Percentiles rank a stretch among this genome's conserved stretches.
phyloP scores from a whole-genome alignment of 2,888 invertebrate species.

The Heliconius hortense region DNA sequence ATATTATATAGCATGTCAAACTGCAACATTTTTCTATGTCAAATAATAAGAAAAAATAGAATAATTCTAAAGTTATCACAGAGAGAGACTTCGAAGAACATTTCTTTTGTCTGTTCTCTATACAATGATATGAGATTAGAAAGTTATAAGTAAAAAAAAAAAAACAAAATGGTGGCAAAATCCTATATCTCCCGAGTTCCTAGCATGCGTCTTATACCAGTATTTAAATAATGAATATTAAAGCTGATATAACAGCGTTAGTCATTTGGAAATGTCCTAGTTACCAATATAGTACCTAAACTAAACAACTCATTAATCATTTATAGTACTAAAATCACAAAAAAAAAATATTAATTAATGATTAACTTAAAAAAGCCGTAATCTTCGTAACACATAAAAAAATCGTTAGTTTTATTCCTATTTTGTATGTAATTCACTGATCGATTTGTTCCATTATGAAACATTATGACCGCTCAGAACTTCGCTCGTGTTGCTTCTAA shows the following conservation, averaged over 20 bases:
- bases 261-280: background rate
- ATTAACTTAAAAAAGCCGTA: background rate
- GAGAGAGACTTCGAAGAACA: background rate
- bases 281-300: slow-evolving; percentile 4
- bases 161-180: background rate
- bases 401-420: background rate
- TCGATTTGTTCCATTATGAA: background rate
- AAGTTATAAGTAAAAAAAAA: background rate
- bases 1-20: too few species aligned
- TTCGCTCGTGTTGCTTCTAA: slow-evolving; percentile 1
- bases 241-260: background rate
- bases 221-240: background rate
- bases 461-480: background rate
- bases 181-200: background rate
- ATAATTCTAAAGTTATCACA: too few species aligned
- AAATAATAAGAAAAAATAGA: too few species aligned
- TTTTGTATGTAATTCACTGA: background rate
- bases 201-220: background rate
- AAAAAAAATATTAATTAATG: background rate
- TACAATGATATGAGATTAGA: background rate
- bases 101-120: background rate
- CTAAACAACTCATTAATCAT: background rate
- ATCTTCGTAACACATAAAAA: background rate
- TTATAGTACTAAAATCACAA: background rate
- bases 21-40: too few species aligned